phyloP scores from a whole-genome alignment of 2,113 vertebrate species.

The Apteryx owenii region DNA sequence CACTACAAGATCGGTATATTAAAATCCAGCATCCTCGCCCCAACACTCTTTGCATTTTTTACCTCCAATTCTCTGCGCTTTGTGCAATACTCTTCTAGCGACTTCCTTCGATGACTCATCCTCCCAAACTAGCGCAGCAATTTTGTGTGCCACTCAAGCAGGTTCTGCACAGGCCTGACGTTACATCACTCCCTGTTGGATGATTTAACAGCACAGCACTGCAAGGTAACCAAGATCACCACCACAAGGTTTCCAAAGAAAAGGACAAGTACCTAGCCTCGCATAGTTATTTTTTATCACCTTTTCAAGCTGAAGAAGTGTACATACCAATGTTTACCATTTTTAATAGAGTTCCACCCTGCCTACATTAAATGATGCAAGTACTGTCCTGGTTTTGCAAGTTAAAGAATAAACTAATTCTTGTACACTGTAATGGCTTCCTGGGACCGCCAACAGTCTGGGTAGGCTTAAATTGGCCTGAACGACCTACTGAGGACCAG shows the following conservation, averaged over 20 bases:
- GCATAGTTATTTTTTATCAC: not conserved
- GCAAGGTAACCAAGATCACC: slow-evolving; percentile 45
- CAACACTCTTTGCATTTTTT: slow-evolving; percentile 51
- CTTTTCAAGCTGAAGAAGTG: not conserved
- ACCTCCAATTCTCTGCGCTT: slow-evolving; percentile 54
- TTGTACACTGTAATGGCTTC: not conserved
- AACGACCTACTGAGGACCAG: not conserved
- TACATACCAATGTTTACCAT: not conserved
- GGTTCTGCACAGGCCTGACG: slow-evolving; percentile 59
- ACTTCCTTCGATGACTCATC: slow-evolving; percentile 70
- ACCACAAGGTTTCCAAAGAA: not conserved
- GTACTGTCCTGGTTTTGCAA: not conserved
- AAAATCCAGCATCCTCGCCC: slow-evolving; percentile 57
- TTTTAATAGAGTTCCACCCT: not conserved
- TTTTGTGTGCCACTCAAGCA: slow-evolving; percentile 56
- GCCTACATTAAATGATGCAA: not conserved
- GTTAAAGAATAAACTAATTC: slow-evolving; percentile 6
- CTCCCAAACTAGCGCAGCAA: slow-evolving; percentile 28
- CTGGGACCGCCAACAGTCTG: not conserved
- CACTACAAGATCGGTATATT: slow-evolving; percentile 57
- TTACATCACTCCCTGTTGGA: slow-evolving; percentile 55
- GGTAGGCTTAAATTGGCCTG: not conserved
- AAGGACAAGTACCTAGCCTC: not conserved
- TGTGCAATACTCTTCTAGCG: slow-evolving; percentile 18
- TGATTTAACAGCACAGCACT: slow-evolving; percentile 40